A percentile compares a stretch with the other conserved stretches of the same genome.
phyloP scores from a whole-genome alignment of 1,140 invertebrate species.

The Lepidurus couesii region DNA sequence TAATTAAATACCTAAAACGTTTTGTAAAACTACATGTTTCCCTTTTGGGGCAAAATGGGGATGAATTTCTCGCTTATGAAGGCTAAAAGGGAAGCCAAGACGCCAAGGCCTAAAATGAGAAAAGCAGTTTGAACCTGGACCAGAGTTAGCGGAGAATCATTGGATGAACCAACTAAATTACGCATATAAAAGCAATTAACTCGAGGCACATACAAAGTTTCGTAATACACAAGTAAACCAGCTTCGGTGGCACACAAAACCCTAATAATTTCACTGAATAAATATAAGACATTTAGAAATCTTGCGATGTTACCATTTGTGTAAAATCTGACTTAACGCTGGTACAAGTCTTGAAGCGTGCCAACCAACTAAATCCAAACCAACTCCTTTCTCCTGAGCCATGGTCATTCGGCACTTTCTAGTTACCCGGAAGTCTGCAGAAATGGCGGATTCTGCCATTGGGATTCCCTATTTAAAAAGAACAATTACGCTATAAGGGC shows the following conservation, averaged over 20 bases:
- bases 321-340: neutral
- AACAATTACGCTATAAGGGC: no score
- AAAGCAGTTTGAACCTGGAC: neutral
- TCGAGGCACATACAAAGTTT: neutral
- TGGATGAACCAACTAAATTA: neutral
- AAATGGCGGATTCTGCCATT: neutral
- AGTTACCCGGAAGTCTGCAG: neutral
- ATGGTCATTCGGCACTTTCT: slow-evolving; percentile 1
- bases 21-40: no score
- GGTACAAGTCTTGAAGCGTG: neutral
- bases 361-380: neutral
- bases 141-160: neutral
- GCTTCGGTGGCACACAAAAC: neutral
- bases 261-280: neutral
- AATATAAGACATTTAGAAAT: neutral
- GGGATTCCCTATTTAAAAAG: neutral
- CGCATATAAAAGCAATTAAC: neutral
- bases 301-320: neutral
- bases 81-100: neutral
- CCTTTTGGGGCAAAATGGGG: no score
- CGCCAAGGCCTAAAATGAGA: neutral
- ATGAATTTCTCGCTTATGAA: neutral
- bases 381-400: neutral
- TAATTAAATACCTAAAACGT: no score
- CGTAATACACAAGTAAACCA: neutral